These are phyloP conservation scores for Callimorpha dominula DNA, from an alignment of 2,888 invertebrate genomes.

Conservation along the genomic window DNA sequence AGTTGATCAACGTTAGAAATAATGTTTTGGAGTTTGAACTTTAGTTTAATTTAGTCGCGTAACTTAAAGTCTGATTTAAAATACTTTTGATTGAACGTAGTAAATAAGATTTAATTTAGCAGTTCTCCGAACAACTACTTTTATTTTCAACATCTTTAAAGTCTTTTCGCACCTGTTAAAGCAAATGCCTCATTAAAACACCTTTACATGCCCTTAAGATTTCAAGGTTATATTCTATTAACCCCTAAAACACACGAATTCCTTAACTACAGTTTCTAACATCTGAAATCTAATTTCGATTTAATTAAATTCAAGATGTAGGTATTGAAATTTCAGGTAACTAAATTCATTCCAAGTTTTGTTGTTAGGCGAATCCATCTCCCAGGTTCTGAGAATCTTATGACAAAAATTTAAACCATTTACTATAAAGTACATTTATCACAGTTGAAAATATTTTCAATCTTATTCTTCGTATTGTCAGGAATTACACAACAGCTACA, in stretches of 20 bases:
- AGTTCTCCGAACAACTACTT: background rate
- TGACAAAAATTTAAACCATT: background rate
- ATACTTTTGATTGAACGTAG: background rate
- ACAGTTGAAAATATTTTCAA: background rate
- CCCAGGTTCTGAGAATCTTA: background rate
- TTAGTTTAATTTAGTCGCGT: too few relatives aligned
- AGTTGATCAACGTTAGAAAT: too few relatives aligned
- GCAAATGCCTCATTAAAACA: slow-evolving; percentile 5
- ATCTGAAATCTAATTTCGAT: slow-evolving; percentile 19
- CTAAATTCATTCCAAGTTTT: slow-evolving; percentile 9
- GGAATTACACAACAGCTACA: slow-evolving; percentile 84
- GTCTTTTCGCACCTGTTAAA: background rate
- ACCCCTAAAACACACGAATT: slow-evolving; percentile 3
- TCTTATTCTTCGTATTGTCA: slow-evolving; percentile 43
- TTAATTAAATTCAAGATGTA: slow-evolving; percentile 24
- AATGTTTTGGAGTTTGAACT: too few relatives aligned
- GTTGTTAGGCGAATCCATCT: background rate
- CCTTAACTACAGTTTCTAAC: slow-evolving; percentile 13
- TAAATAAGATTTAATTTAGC: background rate
- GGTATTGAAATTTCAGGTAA: slow-evolving; percentile 19
- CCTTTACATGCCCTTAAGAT: background rate
- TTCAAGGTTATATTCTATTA: background rate
- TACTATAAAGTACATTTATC: background rate
- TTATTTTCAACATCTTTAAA: background rate
- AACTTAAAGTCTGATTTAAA: background rate